phyloP scores from a whole-genome alignment of 2,797 vertebrate genomes.

The Coregonus ussuriensis region DNA sequence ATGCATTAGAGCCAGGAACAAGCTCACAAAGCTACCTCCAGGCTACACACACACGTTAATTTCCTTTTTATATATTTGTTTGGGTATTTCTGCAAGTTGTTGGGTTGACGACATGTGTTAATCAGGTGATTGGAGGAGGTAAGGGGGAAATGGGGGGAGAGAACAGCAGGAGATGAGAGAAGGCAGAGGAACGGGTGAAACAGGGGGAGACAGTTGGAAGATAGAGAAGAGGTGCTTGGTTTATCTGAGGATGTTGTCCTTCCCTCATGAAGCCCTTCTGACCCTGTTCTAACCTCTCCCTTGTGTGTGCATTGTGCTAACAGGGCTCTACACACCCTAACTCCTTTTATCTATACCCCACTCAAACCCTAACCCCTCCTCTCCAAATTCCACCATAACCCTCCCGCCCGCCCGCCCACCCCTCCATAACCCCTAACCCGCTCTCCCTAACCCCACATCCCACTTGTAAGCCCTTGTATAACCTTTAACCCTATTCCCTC shows the following conservation, averaged over 20 bases:
- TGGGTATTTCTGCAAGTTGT: too few relatives aligned
- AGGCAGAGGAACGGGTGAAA: not conserved
- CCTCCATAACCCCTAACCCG: not conserved
- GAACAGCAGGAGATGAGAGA: not conserved
- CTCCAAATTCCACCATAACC: conserved; percentile 13
- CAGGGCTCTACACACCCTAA: not conserved
- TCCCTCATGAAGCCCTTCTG: not conserved
- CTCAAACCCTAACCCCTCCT: not conserved
- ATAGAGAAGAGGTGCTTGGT: not conserved
- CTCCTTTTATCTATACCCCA: not conserved
- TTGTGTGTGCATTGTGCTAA: not conserved
- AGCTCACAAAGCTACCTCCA: conserved; percentile 2
- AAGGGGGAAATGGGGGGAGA: not conserved
- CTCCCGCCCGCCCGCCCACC: not conserved
- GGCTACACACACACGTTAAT: not conserved
- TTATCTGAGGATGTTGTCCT: not conserved
- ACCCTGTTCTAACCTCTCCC: not conserved
- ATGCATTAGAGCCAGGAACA: conserved; percentile 32
- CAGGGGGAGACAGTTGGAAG: not conserved
- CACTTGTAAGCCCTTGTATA: conserved; percentile 8
- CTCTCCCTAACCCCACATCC: conserved; percentile 8
- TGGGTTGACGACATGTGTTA: not conserved
- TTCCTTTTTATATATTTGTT: too few relatives aligned
- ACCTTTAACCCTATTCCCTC: conserved; percentile 1
- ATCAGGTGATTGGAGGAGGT: not conserved